Percentiles rank a stretch among this genome's conserved stretches.
Conservation (phyloP, 2,888 invertebrate species). For the Cybosia mesomella region DNA sequence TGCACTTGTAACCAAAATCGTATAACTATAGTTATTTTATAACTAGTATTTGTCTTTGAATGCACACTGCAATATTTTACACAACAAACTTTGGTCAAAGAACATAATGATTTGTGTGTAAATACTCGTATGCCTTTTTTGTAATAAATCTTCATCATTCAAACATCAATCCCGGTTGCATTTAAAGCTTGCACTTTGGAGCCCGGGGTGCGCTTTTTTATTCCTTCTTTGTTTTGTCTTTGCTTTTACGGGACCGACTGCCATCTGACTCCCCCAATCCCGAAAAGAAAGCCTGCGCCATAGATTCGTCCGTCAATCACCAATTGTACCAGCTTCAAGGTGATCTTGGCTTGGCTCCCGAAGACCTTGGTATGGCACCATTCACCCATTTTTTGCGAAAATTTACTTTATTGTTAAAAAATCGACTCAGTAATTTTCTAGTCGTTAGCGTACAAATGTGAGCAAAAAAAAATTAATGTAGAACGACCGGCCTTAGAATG, state of each 20-base stretch:
- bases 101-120: background rate
- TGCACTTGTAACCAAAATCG: no score
- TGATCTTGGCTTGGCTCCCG: background rate
- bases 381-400: background rate
- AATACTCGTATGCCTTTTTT: background rate
- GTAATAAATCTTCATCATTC: background rate
- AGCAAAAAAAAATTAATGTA: background rate
- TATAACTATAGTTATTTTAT: no score
- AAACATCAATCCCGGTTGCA: background rate
- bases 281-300: background rate
- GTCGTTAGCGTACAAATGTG: background rate
- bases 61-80: background rate
- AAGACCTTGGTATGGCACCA: background rate
- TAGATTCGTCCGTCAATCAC: background rate
- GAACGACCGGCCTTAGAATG: slow-evolving; percentile 14
- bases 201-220: no score
- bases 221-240: background rate
- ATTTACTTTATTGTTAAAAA: background rate
- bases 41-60: background rate
- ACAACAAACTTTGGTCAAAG: background rate
- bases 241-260: background rate
- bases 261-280: background rate
- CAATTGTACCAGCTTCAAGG: background rate
- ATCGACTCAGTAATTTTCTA: background rate
- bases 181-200: background rate